Conservation (phyloP, 2,797 vertebrate genomes). For the Anguilla pacifica region DNA sequence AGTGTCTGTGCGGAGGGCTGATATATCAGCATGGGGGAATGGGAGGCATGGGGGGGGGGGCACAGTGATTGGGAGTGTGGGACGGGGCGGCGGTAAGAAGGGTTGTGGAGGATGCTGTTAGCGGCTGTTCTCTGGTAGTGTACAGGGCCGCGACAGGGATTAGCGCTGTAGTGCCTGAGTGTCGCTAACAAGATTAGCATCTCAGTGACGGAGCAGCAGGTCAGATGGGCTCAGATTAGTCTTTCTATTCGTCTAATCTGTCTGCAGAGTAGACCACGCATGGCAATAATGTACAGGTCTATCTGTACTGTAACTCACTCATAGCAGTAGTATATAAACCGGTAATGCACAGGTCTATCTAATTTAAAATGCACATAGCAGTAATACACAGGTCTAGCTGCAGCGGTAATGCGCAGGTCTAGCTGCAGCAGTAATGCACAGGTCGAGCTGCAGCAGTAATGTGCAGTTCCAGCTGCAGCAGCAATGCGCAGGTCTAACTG, state of each 20-base stretch:
- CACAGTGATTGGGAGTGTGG: slow-evolving; percentile 17
- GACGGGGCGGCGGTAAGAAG: not conserved
- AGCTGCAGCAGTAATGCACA: too few relatives aligned
- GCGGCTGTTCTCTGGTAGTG: slow-evolving; percentile 27
- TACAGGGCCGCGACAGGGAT: slow-evolving; percentile 15
- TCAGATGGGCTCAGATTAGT: slow-evolving; percentile 40
- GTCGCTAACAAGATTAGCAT: slow-evolving; percentile 45
- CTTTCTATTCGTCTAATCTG: slow-evolving; percentile 31
- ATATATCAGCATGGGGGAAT: not conserved
- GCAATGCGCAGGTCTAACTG: too few relatives aligned
- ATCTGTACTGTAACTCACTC: slow-evolving; percentile 36
- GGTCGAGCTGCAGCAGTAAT: too few relatives aligned
- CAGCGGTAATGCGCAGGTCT: too few relatives aligned
- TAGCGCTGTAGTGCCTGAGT: slow-evolving; percentile 28
- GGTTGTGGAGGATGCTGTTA: not conserved
- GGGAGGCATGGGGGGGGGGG: not conserved
- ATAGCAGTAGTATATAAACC: slow-evolving; percentile 14
- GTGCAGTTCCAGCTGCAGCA: too few relatives aligned
- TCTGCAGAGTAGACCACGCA: slow-evolving; percentile 38
- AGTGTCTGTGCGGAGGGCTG: slow-evolving; percentile 19
- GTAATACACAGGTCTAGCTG: too few relatives aligned
- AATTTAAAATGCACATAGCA: not conserved
- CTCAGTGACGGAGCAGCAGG: slow-evolving; percentile 19
- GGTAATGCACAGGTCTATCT: not conserved
- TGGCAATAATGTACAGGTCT: not conserved